These are phyloP conservation scores for Micoletzkya japonica DNA, from an alignment of 2,888 invertebrate species.

Conservation along the genomic window DNA sequence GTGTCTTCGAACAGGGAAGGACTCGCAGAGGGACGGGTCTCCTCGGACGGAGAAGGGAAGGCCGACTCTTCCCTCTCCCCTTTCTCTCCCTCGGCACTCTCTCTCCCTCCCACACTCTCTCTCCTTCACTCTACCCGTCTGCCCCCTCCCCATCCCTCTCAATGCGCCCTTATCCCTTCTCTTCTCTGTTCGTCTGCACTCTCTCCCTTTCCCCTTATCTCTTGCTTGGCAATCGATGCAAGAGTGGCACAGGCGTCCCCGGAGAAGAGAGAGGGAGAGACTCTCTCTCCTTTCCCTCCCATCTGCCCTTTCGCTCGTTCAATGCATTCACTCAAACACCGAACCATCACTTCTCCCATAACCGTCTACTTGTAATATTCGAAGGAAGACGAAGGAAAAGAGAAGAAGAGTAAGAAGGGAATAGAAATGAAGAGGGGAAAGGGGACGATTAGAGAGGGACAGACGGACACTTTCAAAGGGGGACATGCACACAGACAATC, in stretches of 20 bases:
- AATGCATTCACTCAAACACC: not conserved
- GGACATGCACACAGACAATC: not conserved
- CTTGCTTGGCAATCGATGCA: not conserved
- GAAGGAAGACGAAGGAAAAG: too few species aligned
- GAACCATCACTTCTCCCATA: too few species aligned
- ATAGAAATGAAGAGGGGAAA: not conserved
- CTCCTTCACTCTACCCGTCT: slow-evolving; percentile 13
- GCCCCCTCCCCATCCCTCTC: not conserved
- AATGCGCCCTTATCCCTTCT: not conserved
- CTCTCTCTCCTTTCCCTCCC: not conserved
- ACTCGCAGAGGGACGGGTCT: not conserved
- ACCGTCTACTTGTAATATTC: too few species aligned
- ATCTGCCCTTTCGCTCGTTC: not conserved
- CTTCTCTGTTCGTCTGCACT: not conserved
- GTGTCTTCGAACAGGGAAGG: not conserved
- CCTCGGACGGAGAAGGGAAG: not conserved
- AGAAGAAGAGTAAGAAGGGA: not conserved
- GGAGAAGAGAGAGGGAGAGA: not conserved
- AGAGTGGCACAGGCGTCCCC: slow-evolving; percentile 11
- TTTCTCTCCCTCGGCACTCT: too few species aligned
- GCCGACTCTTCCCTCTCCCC: slow-evolving; percentile 1
- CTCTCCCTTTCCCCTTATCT: not conserved
- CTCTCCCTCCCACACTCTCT: too few species aligned
- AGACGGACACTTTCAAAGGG: too few species aligned
- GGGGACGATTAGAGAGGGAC: too few species aligned